Percentiles rank a stretch among this genome's conserved stretches.
Evolutionary conservation across 2,113 vertebrate genomes (phyloP).

Genomic region (Ciconia boyciana): DNA sequence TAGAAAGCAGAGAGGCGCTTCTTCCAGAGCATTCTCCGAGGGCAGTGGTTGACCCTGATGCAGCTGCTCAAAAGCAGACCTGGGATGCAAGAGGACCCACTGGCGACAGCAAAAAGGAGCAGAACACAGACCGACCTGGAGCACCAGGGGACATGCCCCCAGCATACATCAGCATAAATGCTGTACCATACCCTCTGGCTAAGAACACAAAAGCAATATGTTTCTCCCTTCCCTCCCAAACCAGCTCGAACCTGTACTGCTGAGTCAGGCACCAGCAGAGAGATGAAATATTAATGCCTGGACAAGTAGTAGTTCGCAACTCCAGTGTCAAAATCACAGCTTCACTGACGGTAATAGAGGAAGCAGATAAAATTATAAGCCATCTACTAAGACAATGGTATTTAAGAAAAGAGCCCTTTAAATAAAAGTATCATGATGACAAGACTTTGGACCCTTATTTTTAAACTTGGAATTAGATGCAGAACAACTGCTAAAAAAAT

Average conservation of each 20-base stretch:
- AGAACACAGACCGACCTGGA: neutral
- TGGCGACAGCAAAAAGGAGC: neutral
- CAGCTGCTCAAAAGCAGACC: neutral
- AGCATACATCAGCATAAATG: neutral
- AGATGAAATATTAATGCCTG: neutral
- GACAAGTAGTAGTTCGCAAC: neutral
- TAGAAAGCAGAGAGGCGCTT: neutral
- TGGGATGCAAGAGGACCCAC: neutral
- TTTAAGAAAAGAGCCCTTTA: neutral
- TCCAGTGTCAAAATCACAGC: neutral
- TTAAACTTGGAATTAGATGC: neutral
- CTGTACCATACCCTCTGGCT: neutral
- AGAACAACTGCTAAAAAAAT: neutral
- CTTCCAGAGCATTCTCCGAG: neutral
- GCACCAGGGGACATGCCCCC: neutral
- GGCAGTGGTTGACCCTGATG: neutral
- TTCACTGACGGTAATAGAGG: neutral
- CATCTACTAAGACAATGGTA: neutral
- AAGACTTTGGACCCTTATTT: neutral
- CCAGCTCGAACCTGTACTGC: neutral
- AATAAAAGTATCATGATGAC: neutral
- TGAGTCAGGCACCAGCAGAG: neutral
- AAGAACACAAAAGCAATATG: neutral
- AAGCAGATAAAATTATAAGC: neutral
- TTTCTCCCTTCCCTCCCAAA: neutral